phyloP scores from a whole-genome alignment of 1,140 invertebrate species.

The Magallana angulata region DNA sequence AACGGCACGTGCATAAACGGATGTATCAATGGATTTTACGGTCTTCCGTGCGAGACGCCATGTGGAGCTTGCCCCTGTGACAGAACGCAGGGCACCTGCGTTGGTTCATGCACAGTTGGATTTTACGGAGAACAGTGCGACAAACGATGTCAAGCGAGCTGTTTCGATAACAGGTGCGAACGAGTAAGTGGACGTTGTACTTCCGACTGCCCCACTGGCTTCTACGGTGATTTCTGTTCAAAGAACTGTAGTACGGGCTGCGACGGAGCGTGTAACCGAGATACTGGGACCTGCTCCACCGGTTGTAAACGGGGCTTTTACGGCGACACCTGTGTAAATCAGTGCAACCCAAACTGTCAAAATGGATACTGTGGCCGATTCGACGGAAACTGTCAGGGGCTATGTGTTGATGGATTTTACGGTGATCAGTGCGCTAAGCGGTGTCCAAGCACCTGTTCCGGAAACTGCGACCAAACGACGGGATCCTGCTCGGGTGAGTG shows the following conservation, averaged over 20 bases:
- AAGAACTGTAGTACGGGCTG: slow-evolving; percentile 34
- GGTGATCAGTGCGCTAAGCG: slow-evolving; percentile 28
- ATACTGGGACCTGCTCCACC: slow-evolving; percentile 24
- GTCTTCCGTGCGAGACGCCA: slow-evolving; percentile 12
- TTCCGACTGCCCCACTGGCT: slow-evolving; percentile 47
- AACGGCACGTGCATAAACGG: slow-evolving; percentile 43
- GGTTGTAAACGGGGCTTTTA: slow-evolving; percentile 41
- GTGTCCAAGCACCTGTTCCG: slow-evolving; percentile 11
- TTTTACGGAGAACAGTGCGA: slow-evolving; percentile 53
- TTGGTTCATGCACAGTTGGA: slow-evolving; percentile 50
- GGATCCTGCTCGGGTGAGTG: slow-evolving; percentile 48
- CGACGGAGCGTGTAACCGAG: slow-evolving; percentile 5
- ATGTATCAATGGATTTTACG: slow-evolving; percentile 43
- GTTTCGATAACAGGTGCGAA: slow-evolving; percentile 44
- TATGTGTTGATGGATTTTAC: slow-evolving; percentile 12
- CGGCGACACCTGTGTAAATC: slow-evolving; percentile 45
- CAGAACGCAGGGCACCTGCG: slow-evolving; percentile 30
- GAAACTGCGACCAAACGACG: neutral
- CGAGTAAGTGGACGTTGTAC: slow-evolving; percentile 45
- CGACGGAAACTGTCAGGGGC: slow-evolving; percentile 1
- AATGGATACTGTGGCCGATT: neutral
- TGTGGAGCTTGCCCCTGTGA: slow-evolving; percentile 46
- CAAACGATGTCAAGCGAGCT: slow-evolving; percentile 46
- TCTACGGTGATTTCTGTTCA: slow-evolving; percentile 41
- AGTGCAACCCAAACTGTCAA: slow-evolving; percentile 37